A percentile compares a stretch with the other conserved stretches of the same genome.
Evolutionary conservation across 1,140 invertebrate species (phyloP).

Genomic region (Plodia interpunctella): DNA sequence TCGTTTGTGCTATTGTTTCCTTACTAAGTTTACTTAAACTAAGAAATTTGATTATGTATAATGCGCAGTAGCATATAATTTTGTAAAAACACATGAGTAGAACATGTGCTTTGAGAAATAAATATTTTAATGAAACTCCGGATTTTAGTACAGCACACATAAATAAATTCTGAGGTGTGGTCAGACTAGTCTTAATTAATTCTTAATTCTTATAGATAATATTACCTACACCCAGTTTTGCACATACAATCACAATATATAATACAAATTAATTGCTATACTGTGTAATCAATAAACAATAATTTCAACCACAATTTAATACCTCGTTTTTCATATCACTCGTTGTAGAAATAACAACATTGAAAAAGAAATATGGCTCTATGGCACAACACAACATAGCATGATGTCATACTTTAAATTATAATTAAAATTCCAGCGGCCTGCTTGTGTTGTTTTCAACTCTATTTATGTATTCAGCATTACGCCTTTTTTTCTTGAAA

Average conservation of each 20-base stretch:
- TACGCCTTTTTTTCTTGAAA: not conserved
- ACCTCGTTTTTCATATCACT: too few species aligned
- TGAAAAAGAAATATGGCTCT: not conserved
- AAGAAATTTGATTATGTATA: not conserved
- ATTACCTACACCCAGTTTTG: too few species aligned
- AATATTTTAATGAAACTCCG: not conserved
- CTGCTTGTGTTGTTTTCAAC: not conserved
- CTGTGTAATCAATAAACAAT: too few species aligned
- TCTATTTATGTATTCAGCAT: not conserved
- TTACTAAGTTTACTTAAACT: not conserved
- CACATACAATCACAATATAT: too few species aligned
- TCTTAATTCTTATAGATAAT: too few species aligned
- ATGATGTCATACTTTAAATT: constrained; percentile 1
- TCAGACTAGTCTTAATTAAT: too few species aligned
- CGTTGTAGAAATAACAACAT: too few species aligned
- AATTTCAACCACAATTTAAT: too few species aligned
- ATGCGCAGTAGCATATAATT: not conserved
- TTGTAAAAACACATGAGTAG: not conserved
- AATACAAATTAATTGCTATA: too few species aligned
- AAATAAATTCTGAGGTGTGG: too few species aligned
- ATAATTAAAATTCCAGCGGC: not conserved
- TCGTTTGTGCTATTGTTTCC: not conserved
- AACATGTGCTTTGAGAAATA: not conserved
- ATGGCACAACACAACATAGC: not conserved
- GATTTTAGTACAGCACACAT: too few species aligned